These are phyloP conservation scores for Corydoras maculifer DNA, from an alignment of 2,113 vertebrate genomes.

Conservation along the genomic window DNA sequence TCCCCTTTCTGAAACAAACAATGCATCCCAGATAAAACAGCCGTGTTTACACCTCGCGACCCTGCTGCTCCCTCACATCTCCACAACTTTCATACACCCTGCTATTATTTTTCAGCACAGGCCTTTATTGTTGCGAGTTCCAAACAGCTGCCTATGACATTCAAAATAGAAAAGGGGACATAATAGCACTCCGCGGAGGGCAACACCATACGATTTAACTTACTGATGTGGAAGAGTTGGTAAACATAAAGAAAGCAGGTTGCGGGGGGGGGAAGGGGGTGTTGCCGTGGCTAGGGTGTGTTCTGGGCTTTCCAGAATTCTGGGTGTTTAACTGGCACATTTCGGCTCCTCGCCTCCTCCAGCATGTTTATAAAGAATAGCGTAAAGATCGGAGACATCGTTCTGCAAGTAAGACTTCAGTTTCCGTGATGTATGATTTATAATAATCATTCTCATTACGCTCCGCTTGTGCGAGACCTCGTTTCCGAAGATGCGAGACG, in stretches of 20 bases:
- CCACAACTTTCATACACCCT: constrained; percentile 4
- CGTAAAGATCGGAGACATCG: too few relatives aligned
- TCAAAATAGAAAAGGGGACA: constrained; percentile 1
- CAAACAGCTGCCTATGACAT: constrained; percentile 4
- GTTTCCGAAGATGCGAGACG: too few relatives aligned
- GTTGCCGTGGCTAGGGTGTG: too few relatives aligned
- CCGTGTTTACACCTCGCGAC: constrained; percentile 20
- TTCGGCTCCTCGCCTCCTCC: too few relatives aligned
- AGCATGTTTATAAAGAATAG: too few relatives aligned
- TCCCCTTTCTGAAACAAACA: constrained; percentile 37
- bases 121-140: neutral
- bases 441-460: too few relatives aligned
- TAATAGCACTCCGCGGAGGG: neutral
- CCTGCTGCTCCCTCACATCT: constrained; percentile 4
- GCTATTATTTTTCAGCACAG: constrained; percentile 4
- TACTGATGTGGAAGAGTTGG: neutral
- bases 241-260: neutral
- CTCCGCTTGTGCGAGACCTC: too few relatives aligned
- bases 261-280: neutral
- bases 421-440: too few relatives aligned
- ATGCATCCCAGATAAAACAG: constrained; percentile 27
- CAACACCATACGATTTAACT: neutral
- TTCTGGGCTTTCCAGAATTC: too few relatives aligned
- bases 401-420: too few relatives aligned
- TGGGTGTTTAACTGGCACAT: too few relatives aligned